Evolutionary conservation across 2,888 invertebrate species (phyloP).

Genomic region (Cheilosia variabilis): DNA sequence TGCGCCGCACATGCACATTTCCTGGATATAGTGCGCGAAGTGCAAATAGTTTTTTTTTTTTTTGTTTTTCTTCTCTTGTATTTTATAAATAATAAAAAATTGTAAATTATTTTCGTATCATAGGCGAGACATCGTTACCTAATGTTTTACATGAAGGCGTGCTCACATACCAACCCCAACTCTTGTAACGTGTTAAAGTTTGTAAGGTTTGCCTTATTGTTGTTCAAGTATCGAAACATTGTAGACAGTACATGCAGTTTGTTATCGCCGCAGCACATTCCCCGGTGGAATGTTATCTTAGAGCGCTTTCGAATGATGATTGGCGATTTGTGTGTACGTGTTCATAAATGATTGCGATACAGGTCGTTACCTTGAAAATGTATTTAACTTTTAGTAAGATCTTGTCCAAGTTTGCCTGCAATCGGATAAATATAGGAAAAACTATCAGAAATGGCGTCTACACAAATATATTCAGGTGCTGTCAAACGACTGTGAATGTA

Average conservation of each 20-base stretch:
- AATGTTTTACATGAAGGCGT: conserved; percentile 30
- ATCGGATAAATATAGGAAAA: too few species aligned
- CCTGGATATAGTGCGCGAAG: conserved; percentile 51
- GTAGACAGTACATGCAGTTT: conserved; percentile 36
- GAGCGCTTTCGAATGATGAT: conserved; percentile 21
- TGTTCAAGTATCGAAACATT: conserved; percentile 6
- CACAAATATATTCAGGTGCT: too few species aligned
- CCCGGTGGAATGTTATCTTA: conserved; percentile 48
- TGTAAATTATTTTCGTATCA: background rate
- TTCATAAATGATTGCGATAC: too few species aligned
- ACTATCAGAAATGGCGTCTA: too few species aligned
- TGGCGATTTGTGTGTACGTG: too few species aligned
- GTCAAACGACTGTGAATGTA: too few species aligned
- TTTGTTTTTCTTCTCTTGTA: too few species aligned
- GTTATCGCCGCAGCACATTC: conserved; percentile 53
- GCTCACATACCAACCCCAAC: conserved; percentile 1
- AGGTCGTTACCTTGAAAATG: too few species aligned
- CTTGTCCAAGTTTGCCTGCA: too few species aligned
- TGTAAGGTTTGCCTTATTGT: background rate
- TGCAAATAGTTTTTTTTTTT: conserved; percentile 37
- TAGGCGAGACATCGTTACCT: conserved; percentile 6
- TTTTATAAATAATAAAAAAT: conserved; percentile 12
- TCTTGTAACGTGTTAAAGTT: conserved; percentile 32
- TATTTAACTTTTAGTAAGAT: too few species aligned
- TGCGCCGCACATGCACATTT: conserved; percentile 63